Evolutionary conservation across 2,888 invertebrate species (phyloP), one percentile per base, ranked within the genome.

Genomic region (Mystacides longicornis): DNA sequence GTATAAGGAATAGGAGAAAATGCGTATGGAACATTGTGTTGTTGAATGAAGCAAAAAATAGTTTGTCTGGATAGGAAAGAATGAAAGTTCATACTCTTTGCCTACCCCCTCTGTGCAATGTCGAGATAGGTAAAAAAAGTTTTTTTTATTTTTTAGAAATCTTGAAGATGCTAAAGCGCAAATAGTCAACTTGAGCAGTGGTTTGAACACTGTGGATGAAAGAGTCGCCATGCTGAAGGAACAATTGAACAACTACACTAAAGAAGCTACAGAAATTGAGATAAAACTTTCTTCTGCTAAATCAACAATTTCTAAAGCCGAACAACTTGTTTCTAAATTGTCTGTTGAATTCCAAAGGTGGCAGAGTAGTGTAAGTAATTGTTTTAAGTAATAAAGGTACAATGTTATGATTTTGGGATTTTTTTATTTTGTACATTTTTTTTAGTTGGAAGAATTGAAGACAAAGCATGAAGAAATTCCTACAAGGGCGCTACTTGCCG

Each of bases 221-320:
- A 82, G 87, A 19, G 93, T 94, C 0, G 80, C 85, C 1, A 80
- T 86, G 56, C 71, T 94, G 33, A 87, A 92, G 64, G 79, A 81
- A 52, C 86, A 89, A 67, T 73, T 93, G 3, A 89, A 95, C 50
- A 84, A 82, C 31, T 89, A 91, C 67, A 93, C 97, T 1, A 89
- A 92, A 64, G 97, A 97, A 70, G 98, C 96, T 1, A 95, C 97
- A 1, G 87, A 91, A 64, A 81, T 95, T 37, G 94, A 96, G 70
- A 82, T 94, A 52, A 84, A 85, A 62, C 75, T 97, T 23, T 83
- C 83, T 51, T 83, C 82, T 64, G 89, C 90, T 1, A 82, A 86
- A 60, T 82, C 83, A 61, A 91, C 90, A 0, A 81, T 98, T 23
- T 71, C 74, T 16, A 85, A 88, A 18, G 92, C 91, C 0, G 88